Conservation (phyloP, 2,888 invertebrate species). For the Cephus pygmeus region DNA sequence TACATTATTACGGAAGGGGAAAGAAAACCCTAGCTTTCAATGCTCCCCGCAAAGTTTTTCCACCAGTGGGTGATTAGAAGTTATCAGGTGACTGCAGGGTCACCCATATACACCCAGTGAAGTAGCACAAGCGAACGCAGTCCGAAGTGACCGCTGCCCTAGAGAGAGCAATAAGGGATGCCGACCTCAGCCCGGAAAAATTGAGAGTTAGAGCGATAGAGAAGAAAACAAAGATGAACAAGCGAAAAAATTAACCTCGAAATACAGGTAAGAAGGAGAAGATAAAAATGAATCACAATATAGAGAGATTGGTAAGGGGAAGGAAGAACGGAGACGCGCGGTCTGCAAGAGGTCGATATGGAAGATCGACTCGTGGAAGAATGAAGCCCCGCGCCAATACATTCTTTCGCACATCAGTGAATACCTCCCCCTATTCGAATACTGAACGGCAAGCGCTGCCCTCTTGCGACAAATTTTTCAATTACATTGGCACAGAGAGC, state of each 20-base stretch:
- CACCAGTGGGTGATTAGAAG: no score
- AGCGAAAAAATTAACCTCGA: no score
- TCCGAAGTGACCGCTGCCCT: no score
- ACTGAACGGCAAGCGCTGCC: neutral
- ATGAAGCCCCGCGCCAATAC: neutral
- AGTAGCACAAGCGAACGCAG: no score
- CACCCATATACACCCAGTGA: no score
- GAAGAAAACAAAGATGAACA: neutral
- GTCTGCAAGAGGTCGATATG: neutral
- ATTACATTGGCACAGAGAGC: neutral
- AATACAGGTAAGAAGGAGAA: neutral
- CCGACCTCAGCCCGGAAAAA: no score
- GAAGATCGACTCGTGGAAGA: neutral
- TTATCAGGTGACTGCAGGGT: no score
- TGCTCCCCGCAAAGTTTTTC: no score
- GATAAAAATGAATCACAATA: neutral
- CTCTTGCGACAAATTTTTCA: neutral
- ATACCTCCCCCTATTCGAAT: neutral
- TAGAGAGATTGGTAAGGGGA: neutral
- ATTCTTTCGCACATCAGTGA: neutral
- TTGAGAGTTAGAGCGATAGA: neutral
- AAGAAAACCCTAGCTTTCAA: no score
- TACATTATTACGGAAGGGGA: no score
- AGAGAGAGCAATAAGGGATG: no score
- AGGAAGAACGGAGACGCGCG: neutral